Conservation (phyloP, 2,888 invertebrate species). For the Caenorhabditis japonica region DNA sequence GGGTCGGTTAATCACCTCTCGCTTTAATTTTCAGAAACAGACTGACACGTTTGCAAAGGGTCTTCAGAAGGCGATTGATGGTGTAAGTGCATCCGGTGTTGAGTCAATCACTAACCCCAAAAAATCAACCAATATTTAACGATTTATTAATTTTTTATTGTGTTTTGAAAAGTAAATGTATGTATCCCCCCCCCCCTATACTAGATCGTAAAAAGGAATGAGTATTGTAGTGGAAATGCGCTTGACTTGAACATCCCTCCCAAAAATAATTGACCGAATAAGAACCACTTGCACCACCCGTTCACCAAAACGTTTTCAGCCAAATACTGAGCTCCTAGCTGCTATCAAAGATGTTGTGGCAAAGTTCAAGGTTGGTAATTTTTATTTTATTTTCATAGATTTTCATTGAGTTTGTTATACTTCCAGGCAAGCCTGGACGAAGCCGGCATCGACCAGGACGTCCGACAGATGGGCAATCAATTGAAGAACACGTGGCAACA, state of each 20-base stretch:
- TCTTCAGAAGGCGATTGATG: slow-evolving; percentile 51
- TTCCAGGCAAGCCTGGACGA: slow-evolving; percentile 63
- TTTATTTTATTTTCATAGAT: no score
- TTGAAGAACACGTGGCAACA: slow-evolving; percentile 72
- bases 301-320: slow-evolving; percentile 71
- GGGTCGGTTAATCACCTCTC: slow-evolving; percentile 24
- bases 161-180: no score
- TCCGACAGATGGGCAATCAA: slow-evolving; percentile 67
- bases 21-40: slow-evolving; percentile 51
- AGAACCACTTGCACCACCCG: no score
- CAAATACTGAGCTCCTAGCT: slow-evolving; percentile 71
- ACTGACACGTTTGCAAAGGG: slow-evolving; percentile 53
- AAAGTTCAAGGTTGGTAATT: slow-evolving; percentile 67
- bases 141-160: no score
- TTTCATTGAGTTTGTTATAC: neutral
- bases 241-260: no score
- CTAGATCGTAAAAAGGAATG: no score
- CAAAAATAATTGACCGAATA: no score
- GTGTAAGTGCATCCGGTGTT: slow-evolving; percentile 54
- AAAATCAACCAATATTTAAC: no score
- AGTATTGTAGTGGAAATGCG: no score
- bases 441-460: slow-evolving; percentile 68
- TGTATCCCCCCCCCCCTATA: no score
- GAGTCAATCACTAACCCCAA: slow-evolving; percentile 38
- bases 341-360: slow-evolving; percentile 72